Base-by-base conservation (phyloP, 2,113 vertebrate genomes). In the Erinaceus europaeus region DNA sequence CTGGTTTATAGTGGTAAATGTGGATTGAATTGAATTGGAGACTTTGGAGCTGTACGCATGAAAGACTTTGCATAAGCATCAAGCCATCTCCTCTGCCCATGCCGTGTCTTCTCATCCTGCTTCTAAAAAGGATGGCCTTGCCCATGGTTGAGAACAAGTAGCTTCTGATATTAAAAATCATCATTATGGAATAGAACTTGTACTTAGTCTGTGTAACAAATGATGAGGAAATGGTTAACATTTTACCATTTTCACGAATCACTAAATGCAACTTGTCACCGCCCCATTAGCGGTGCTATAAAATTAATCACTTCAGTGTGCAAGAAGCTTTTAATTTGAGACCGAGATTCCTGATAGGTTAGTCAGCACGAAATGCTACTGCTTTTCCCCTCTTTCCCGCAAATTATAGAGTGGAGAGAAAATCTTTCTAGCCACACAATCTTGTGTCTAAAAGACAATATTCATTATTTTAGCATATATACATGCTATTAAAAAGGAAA, bases 241-340 rank as follows among this genome's bases (percentile, higher is more conserved):
- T 65, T n/a, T 81, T 50, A 65, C 57, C 27, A 48, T 86, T 69
- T 74, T 29, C 32, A 13, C 72, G 76, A 67, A 48, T 76, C 62
- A 61, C 48, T 79, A 75, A 84, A 48, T 78, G 42, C 38, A 78
- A 32, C 42, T 76, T 40, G 36, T 65, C 67, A 82, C 53, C 32
- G 53, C 46, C 80, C 52, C 78, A 40, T 84, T 84, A 67, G 32
- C 44, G 27, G 46, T n/a, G 3, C 14, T 38, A 46, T 55, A 44
- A n/a, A 86, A 68, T 73, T 71, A 79, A 83, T 85, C 36, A 48
- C 61, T 44, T 72, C 42, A 76, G 29, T 38, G 75, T 61, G 29
- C 65, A 61, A 77, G 53, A 71, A 79, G 38, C 61, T 61, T 92
- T 82, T 87, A 89, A 86, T 86, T 67, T 61, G 55, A 80, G 82